A percentile compares a stretch with the other conserved stretches of the same genome.
These are phyloP conservation scores for Darevskia nairensis DNA, from an alignment of 2,797 vertebrate species.

Conservation along the genomic window DNA sequence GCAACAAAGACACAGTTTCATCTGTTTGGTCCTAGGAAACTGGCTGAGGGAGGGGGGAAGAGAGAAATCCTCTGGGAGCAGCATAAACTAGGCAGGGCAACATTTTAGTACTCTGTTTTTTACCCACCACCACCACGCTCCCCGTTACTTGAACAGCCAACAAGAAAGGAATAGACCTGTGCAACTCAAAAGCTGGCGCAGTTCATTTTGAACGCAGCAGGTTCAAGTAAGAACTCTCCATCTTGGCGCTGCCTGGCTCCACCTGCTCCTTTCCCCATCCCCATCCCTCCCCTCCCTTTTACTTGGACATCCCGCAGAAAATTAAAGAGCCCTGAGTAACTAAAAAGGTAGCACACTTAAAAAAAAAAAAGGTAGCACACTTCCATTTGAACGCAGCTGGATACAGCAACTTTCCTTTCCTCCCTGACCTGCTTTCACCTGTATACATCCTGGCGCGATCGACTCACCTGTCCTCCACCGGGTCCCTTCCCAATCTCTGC, in stretches of 20 bases:
- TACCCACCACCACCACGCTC: no score
- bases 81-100: background rate
- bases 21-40: background rate
- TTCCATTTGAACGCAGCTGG: no score
- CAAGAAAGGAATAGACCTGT: no score
- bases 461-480: background rate
- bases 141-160: accelerated
- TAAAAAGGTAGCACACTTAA: background rate
- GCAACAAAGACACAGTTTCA: background rate
- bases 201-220: background rate
- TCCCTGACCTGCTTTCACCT: background rate
- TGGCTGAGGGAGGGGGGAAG: background rate
- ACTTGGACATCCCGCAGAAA: accelerated
- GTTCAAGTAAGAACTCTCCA: background rate
- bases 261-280: background rate
- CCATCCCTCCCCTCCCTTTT: background rate
- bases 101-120: background rate
- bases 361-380: background rate
- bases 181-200: background rate
- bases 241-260: background rate
- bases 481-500: no score
- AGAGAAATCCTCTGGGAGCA: background rate
- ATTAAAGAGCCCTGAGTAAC: background rate
- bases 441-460: background rate
- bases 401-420: background rate